Conservation (phyloP, 2,888 invertebrate species). For the Azorinus chamasolen region DNA sequence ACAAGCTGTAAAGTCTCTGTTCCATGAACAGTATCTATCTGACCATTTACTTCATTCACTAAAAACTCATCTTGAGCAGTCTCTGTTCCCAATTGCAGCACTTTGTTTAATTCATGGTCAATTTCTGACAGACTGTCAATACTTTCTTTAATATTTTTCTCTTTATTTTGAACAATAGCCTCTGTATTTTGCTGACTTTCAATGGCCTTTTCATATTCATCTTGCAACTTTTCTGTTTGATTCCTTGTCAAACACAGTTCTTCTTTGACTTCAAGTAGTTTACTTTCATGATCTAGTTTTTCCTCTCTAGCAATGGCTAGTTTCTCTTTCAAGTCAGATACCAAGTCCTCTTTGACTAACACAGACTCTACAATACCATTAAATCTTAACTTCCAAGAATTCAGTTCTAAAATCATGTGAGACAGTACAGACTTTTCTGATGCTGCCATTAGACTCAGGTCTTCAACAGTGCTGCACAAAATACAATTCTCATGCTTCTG, state of each 20-base stretch:
- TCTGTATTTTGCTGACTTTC: too few relatives aligned
- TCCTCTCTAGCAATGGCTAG: conserved; percentile 1
- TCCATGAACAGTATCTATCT: too few relatives aligned
- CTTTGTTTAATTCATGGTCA: too few relatives aligned
- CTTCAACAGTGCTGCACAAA: conserved; percentile 15
- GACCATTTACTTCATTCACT: too few relatives aligned
- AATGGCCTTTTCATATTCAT: neutral
- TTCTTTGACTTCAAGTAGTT: conserved; percentile 1
- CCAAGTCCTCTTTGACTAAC: conserved; percentile 4
- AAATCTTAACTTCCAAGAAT: conserved; percentile 31
- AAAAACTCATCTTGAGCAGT: too few relatives aligned
- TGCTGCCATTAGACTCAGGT: conserved; percentile 13
- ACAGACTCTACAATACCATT: conserved; percentile 25
- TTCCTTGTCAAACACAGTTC: neutral
- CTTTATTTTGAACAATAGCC: too few relatives aligned
- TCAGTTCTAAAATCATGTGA: conserved; percentile 41
- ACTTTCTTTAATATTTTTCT: too few relatives aligned
- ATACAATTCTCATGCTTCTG: too few relatives aligned
- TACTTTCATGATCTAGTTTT: too few relatives aligned
- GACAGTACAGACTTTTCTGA: conserved; percentile 59
- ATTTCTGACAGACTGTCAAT: too few relatives aligned
- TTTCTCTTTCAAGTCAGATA: conserved; percentile 19
- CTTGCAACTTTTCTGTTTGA: conserved; percentile 5
- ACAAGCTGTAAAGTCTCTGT: too few relatives aligned
- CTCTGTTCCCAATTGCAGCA: too few relatives aligned